Base-by-base conservation (phyloP, 2,113 vertebrate species). In the Corythoichthys haematopterus region DNA sequence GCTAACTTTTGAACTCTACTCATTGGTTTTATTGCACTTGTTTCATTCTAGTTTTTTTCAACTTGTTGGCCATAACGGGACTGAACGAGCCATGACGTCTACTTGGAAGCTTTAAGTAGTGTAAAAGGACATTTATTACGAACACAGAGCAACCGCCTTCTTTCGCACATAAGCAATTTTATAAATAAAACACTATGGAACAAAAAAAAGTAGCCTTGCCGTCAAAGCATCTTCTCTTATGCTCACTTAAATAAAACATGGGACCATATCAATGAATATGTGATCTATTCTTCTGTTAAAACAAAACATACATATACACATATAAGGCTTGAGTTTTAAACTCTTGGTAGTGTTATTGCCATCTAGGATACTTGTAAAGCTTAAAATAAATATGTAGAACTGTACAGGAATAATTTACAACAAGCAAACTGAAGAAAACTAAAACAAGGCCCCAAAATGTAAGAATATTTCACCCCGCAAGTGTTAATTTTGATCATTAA, bases 271-370 rank as follows among this genome's bases (percentile, higher is more conserved):
- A 64, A 72, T 77, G 79, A 85, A 85, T 64, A 88, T 70, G 79
- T 52, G 70, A 80, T 58, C 69, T 75, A 65, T 78, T 68, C 70
- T 84, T 79, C 68, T 70, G 76, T 85, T 67, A 71, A 84, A 84
- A 71, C 79, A 77, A 63, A 79, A 82, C 83, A 87, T 80, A 91
- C 85, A 88, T 74, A 87, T 82, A 90, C 85, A 90, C 84, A 88
- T 79, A 85, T 91, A 92, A 92, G 91, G 92, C 91, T 89, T 78
- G 88, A 91, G 91, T 90, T 86, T 88, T 88, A 66, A 91, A 91
- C 89, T 88, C 89, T 86, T 81, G 88, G 88, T 89, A 88, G 82
- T 88, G 90, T 92, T 93, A 92, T 93, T 93, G 92, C 91, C 89
- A 91, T 90, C 88, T 91, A 90, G 82, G 80, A 88, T 87, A 85